These are phyloP conservation scores for Blastomussa wellsi DNA, from an alignment of 92 coral and sea anemone species.

Conservation along the genomic window DNA sequence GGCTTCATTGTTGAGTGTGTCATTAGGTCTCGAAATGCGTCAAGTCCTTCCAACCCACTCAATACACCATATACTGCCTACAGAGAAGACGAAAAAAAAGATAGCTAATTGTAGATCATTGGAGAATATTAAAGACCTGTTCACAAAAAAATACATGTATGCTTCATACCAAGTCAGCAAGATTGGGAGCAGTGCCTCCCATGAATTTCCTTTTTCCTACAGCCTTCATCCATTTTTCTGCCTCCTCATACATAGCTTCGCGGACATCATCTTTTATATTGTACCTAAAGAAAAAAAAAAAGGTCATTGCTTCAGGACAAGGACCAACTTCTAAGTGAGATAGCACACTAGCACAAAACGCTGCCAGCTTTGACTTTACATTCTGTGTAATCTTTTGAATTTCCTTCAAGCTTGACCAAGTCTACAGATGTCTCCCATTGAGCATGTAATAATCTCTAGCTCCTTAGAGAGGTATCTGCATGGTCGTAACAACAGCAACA, in stretches of 20 bases:
- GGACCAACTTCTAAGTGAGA: neutral
- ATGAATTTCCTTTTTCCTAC: slow-evolving; percentile 88
- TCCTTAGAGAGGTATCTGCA: no score
- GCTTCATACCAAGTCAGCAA: slow-evolving; percentile 86
- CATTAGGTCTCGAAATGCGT: slow-evolving; percentile 83
- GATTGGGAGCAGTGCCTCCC: slow-evolving; percentile 94
- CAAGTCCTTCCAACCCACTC: slow-evolving; percentile 92
- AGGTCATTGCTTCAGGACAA: neutral
- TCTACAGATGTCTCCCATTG: neutral
- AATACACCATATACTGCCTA: slow-evolving; percentile 98
- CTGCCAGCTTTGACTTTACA: neutral
- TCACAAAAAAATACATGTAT: no score
- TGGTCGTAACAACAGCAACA: no score
- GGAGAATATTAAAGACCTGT: no score
- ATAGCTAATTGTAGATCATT: neutral
- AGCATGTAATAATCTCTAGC: neutral
- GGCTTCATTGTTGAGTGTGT: slow-evolving; percentile 85
- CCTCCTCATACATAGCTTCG: slow-evolving; percentile 88
- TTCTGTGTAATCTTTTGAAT: neutral
- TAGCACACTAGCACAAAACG: neutral
- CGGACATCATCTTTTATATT: slow-evolving; percentile 93
- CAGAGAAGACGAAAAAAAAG: slow-evolving; percentile 1
- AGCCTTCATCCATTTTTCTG: slow-evolving; percentile 90
- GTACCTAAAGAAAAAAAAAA: slow-evolving; percentile 52
- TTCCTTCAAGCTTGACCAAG: neutral